phyloP scores from a whole-genome alignment of 2,888 invertebrate species.

The Helicoverpa assulta region DNA sequence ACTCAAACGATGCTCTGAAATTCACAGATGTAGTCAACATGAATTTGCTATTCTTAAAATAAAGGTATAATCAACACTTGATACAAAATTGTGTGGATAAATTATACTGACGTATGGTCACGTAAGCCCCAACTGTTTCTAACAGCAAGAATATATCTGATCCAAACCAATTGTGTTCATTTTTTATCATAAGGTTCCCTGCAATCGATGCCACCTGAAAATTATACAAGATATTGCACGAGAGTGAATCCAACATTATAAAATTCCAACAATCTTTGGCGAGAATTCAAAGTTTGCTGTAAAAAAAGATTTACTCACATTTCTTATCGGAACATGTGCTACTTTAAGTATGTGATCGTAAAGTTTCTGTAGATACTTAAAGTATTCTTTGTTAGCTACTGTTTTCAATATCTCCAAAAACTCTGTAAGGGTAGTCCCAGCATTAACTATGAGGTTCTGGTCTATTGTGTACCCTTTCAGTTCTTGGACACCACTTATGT shows the following conservation, averaged over 20 bases:
- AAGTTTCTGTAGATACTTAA: slow-evolving; percentile 89
- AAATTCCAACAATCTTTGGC: not conserved
- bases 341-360: slow-evolving; percentile 91
- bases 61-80: not conserved
- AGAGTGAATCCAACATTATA: too few species aligned
- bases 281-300: slow-evolving; percentile 14
- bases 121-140: slow-evolving; percentile 72
- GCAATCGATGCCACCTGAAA: slow-evolving; percentile 90
- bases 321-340: slow-evolving; percentile 92
- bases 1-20: not conserved
- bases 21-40: not conserved
- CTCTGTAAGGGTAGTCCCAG: slow-evolving; percentile 87
- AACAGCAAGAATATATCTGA: slow-evolving; percentile 92
- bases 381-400: slow-evolving; percentile 76
- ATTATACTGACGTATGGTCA: slow-evolving; percentile 69
- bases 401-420: slow-evolving; percentile 83
- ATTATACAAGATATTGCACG: not conserved
- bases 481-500: slow-evolving; percentile 90
- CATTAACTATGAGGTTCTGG: slow-evolving; percentile 88
- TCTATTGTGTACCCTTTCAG: slow-evolving; percentile 82
- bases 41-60: too few species aligned
- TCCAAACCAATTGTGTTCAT: slow-evolving; percentile 91
- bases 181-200: slow-evolving; percentile 93
- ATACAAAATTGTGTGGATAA: slow-evolving; percentile 9
- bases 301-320: slow-evolving; percentile 83